Percentiles rank a stretch among this genome's conserved stretches.
phyloP scores from a whole-genome alignment of 2,113 vertebrate genomes.

The Pelvicachromis taeniatus region DNA sequence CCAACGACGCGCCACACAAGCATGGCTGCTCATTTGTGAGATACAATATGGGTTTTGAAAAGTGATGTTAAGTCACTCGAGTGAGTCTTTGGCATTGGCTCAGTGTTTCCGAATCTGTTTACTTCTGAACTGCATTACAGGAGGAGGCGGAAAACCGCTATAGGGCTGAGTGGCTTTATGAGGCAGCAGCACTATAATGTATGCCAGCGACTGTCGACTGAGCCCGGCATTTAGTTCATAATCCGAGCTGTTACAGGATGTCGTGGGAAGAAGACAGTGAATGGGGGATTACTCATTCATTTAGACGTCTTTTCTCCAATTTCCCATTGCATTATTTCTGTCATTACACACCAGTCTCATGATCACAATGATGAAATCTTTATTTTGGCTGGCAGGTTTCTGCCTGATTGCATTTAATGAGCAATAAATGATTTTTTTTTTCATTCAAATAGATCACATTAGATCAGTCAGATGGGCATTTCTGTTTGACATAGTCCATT shows the following conservation, averaged over 20 bases:
- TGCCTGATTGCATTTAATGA: constrained; percentile 69
- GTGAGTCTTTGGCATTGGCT: constrained; percentile 15
- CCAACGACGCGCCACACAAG: not conserved
- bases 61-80: constrained; percentile 43
- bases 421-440: constrained; percentile 44
- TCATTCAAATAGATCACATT: constrained; percentile 45
- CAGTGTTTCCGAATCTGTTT: constrained; percentile 56
- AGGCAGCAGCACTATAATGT: constrained; percentile 28
- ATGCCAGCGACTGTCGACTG: constrained; percentile 40
- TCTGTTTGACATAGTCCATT: constrained; percentile 43
- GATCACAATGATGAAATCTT: constrained; percentile 65
- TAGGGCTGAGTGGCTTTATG: constrained; percentile 48
- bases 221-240: constrained; percentile 37
- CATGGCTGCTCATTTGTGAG: constrained; percentile 44
- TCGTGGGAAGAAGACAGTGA: constrained; percentile 54
- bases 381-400: constrained; percentile 67
- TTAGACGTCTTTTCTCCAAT: constrained; percentile 63
- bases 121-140: constrained; percentile 38
- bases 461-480: constrained; percentile 57
- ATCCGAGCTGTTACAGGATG: constrained; percentile 55
- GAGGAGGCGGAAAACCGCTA: constrained; percentile 46
- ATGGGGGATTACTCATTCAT: constrained; percentile 62
- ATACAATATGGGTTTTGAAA: constrained; percentile 39
- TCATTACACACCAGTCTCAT: constrained; percentile 57
- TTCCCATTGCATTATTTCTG: constrained; percentile 57